A percentile compares a stretch with the other conserved stretches of the same genome.
phyloP scores from a whole-genome alignment of 2,113 vertebrate species.

The Sclerurus mexicanus region DNA sequence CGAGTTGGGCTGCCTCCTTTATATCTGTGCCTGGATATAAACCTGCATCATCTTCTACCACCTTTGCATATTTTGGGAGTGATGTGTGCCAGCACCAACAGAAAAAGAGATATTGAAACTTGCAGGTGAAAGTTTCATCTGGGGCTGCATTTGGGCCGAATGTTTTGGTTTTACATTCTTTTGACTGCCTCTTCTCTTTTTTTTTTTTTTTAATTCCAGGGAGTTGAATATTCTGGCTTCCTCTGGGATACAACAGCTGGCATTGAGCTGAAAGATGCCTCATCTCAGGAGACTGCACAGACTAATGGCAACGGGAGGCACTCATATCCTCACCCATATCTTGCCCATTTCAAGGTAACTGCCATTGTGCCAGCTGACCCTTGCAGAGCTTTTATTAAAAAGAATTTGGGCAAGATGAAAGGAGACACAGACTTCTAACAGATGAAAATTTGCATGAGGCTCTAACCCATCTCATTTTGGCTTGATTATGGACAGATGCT shows the following conservation, averaged over 20 bases:
- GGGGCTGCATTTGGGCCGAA: background rate
- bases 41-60: background rate
- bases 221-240: conserved; percentile 83
- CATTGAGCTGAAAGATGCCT: conserved; percentile 82
- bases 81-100: background rate
- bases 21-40: background rate
- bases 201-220: conserved; percentile 59
- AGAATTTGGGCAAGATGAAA: background rate
- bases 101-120: background rate
- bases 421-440: background rate
- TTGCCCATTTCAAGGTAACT: conserved; percentile 87
- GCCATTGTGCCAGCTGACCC: background rate
- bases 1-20: background rate
- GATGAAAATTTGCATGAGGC: background rate
- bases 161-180: background rate
- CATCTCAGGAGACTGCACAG: conserved; percentile 68
- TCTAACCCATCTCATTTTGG: background rate
- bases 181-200: background rate
- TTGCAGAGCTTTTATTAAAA: background rate
- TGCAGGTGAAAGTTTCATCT: background rate
- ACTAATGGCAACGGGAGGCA: conserved; percentile 82
- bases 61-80: background rate
- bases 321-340: conserved; percentile 67
- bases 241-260: conserved; percentile 88
- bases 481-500: background rate